A percentile compares a stretch with the other conserved stretches of the same genome.
Conservation (phyloP, 2,797 vertebrate species). For the Poeciliopsis presidionis region DNA sequence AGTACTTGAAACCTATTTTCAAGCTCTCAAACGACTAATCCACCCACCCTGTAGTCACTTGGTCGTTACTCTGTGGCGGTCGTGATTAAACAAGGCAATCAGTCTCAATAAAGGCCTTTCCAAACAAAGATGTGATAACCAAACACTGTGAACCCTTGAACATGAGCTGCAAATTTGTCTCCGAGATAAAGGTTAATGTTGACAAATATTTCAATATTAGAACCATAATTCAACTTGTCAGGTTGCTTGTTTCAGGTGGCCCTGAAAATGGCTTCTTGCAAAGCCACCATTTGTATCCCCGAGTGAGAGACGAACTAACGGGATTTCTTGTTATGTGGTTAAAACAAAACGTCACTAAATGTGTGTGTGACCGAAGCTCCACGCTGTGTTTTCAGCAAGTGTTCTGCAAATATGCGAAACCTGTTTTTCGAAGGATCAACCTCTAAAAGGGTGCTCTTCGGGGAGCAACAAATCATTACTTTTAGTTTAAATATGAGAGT, state of each 20-base stretch:
- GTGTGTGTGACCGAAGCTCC: conserved; percentile 24
- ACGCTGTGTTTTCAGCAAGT: conserved; percentile 24
- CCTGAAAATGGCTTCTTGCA: conserved; percentile 67
- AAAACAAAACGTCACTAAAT: conserved; percentile 54
- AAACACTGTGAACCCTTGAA: conserved; percentile 71
- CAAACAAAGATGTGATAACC: conserved; percentile 76
- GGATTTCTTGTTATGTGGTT: conserved; percentile 69
- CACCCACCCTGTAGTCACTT: conserved; percentile 11
- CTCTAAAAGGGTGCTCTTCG: background rate
- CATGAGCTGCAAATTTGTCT: conserved; percentile 80
- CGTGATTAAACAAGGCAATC: conserved; percentile 80
- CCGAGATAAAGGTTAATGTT: conserved; percentile 83
- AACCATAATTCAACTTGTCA: conserved; percentile 81
- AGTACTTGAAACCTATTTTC: conserved; percentile 20
- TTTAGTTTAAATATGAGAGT: background rate
- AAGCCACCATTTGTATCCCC: conserved; percentile 76
- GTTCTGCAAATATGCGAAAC: conserved; percentile 19
- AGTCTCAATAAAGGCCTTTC: conserved; percentile 80
- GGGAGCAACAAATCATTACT: background rate
- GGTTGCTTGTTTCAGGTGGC: conserved; percentile 76
- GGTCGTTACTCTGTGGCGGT: conserved; percentile 56
- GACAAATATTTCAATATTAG: conserved; percentile 85
- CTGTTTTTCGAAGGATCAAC: background rate
- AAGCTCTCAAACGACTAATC: conserved; percentile 12
- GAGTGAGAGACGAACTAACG: conserved; percentile 69